Conservation (phyloP, 2,113 vertebrate genomes). For the Forbesichthys agassizii region DNA sequence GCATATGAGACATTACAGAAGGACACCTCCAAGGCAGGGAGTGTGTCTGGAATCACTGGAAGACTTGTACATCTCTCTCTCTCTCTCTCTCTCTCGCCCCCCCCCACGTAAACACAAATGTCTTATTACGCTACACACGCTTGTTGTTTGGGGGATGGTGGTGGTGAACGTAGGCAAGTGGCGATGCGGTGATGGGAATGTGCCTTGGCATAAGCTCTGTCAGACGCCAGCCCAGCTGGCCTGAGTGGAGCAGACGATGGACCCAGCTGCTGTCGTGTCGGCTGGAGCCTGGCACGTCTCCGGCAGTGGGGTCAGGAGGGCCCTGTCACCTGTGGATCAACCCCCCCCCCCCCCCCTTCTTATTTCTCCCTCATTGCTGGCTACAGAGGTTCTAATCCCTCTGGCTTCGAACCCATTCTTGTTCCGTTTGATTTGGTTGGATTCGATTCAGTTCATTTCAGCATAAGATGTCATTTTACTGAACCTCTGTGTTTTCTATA, state of each 20-base stretch:
- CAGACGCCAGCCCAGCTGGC: constrained; percentile 32
- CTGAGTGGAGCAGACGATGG: constrained; percentile 12
- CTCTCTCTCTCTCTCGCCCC: constrained; percentile 5
- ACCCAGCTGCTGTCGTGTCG: constrained; percentile 43
- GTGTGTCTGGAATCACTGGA: constrained; percentile 1
- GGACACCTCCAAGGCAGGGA: background rate
- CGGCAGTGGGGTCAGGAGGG: constrained; percentile 40
- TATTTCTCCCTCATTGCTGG: background rate
- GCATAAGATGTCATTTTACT: background rate
- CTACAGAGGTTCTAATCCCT: constrained; percentile 14
- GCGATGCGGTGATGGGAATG: constrained; percentile 32
- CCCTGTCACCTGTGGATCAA: constrained; percentile 15
- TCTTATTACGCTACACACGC: background rate
- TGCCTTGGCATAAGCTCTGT: constrained; percentile 40
- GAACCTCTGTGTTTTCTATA: background rate
- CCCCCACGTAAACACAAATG: constrained; percentile 17
- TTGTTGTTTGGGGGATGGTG: background rate
- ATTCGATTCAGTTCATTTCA: background rate
- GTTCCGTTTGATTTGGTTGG: background rate
- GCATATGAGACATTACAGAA: constrained; percentile 4
- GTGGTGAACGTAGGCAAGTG: constrained; percentile 9
- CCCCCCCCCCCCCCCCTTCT: constrained; percentile 5
- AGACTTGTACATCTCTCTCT: background rate
- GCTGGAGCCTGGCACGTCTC: constrained; percentile 15
- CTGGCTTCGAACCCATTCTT: constrained; percentile 1